phyloP scores from a whole-genome alignment of 2,113 vertebrate genomes.

The Hemibates koningsi region DNA sequence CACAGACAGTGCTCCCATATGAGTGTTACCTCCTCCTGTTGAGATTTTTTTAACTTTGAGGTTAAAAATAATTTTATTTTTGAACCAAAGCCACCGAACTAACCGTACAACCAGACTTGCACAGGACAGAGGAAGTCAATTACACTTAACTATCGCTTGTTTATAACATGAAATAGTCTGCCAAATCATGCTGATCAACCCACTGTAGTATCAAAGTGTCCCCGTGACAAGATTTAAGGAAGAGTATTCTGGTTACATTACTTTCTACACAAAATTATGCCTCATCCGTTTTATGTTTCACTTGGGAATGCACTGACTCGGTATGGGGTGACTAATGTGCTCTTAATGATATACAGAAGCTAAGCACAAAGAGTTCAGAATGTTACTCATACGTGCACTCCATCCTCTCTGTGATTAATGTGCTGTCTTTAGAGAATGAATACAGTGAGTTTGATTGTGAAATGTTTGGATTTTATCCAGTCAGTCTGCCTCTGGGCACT shows the following conservation, averaged over 20 bases:
- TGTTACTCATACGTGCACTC: background rate
- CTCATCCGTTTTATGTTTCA: background rate
- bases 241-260: background rate
- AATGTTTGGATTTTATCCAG: slow-evolving; percentile 24
- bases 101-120: background rate
- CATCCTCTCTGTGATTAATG: background rate
- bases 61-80: background rate
- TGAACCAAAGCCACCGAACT: background rate
- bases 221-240: background rate
- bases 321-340: background rate
- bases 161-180: background rate
- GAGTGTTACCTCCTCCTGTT: background rate
- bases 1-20: background rate
- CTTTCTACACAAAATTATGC: background rate
- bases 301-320: slow-evolving; percentile 11
- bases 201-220: background rate
- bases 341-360: background rate
- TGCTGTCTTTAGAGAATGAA: background rate
- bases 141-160: background rate
- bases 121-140: background rate
- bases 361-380: background rate
- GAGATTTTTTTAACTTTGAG: background rate
- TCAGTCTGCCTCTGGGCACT: background rate
- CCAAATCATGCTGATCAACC: background rate
- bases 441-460: slow-evolving; percentile 4